Conservation (phyloP, 2,113 vertebrate species). For the Tragulus kanchil region DNA sequence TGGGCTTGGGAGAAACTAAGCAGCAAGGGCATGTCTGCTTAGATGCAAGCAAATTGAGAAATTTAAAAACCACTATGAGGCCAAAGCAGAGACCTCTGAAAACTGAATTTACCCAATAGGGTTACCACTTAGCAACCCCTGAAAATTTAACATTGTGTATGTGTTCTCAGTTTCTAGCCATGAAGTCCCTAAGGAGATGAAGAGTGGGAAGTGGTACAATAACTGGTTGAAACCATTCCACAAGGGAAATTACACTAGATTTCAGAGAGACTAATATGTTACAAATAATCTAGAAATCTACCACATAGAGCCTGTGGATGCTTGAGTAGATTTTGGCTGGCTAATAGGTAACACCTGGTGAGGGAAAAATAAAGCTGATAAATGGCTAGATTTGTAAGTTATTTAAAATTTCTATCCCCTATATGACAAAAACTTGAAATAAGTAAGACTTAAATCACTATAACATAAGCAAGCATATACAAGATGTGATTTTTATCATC, state of each 20-base stretch:
- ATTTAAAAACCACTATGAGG: neutral
- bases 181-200: neutral
- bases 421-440: slow-evolving; percentile 57
- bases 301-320: neutral
- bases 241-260: neutral
- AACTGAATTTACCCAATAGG: neutral
- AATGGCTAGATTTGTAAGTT: slow-evolving; percentile 5
- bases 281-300: neutral
- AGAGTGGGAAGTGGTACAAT: neutral
- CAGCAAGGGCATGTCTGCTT: neutral
- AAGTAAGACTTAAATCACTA: slow-evolving; percentile 49
- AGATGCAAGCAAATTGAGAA: neutral
- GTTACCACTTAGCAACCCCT: neutral
- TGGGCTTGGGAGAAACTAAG: neutral
- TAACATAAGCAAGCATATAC: neutral
- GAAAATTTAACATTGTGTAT: neutral
- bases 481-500: neutral
- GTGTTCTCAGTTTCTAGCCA: neutral
- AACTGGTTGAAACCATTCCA: neutral
- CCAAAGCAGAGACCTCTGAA: neutral
- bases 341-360: neutral
- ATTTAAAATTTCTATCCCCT: slow-evolving; percentile 26
- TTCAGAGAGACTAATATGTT: neutral
- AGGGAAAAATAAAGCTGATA: neutral
- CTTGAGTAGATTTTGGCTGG: neutral